Evolutionary conservation across 1,140 invertebrate species (phyloP).

Genomic region (Platorchestia sp.): DNA sequence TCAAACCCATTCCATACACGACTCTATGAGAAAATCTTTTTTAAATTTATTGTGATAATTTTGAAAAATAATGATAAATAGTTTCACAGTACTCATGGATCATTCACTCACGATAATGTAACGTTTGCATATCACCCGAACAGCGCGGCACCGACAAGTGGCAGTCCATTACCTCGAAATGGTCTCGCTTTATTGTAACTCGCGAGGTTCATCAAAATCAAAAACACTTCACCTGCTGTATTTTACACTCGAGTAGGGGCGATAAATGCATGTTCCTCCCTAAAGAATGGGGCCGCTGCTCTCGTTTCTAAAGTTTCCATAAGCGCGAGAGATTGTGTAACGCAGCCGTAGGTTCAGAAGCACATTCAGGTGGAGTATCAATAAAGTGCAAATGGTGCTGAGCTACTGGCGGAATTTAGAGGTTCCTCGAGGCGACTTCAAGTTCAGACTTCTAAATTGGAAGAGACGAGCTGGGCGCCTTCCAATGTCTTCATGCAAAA

Average conservation of each 20-base stretch:
- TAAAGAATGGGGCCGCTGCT: neutral
- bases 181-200: neutral
- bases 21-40: too few species aligned
- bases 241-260: neutral
- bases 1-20: too few species aligned
- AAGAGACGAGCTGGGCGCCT: neutral
- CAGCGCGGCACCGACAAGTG: too few species aligned
- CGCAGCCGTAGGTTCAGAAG: neutral
- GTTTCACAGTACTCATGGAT: too few species aligned
- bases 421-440: neutral
- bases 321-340: neutral
- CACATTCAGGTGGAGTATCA: neutral
- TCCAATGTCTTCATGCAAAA: conserved; percentile 18
- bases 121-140: too few species aligned
- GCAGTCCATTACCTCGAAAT: neutral
- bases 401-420: neutral
- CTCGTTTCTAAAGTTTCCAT: neutral
- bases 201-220: neutral
- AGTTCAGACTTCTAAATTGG: conserved; percentile 20
- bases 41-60: too few species aligned
- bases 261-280: neutral
- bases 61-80: too few species aligned
- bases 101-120: too few species aligned
- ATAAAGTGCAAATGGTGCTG: neutral
- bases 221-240: neutral